A percentile compares a stretch with the other conserved stretches of the same genome.
phyloP scores from a whole-genome alignment of 2,888 invertebrate species.

The Hypena proboscidalis region DNA sequence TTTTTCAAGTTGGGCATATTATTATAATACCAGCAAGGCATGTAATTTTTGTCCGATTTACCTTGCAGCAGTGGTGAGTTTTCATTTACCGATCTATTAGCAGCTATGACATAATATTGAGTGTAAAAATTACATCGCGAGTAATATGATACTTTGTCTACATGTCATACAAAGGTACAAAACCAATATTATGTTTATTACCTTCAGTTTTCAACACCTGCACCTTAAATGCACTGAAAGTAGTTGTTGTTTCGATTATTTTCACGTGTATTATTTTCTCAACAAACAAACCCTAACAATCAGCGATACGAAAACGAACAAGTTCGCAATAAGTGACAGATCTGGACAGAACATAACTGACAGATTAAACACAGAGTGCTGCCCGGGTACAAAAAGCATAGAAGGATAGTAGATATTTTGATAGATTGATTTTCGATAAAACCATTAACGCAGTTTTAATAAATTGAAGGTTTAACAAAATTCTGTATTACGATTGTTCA shows the following conservation, averaged over 20 bases:
- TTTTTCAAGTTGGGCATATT: too few relatives aligned
- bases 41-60: constrained; percentile 15
- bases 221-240: constrained; percentile 16
- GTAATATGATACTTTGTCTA: constrained; percentile 75
- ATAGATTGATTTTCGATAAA: too few relatives aligned
- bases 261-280: constrained; percentile 37
- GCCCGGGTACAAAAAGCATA: too few relatives aligned
- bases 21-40: background rate
- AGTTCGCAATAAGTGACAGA: too few relatives aligned
- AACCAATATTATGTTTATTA: constrained; percentile 34
- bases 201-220: constrained; percentile 28
- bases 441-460: too few relatives aligned
- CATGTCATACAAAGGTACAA: constrained; percentile 5
- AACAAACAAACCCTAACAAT: constrained; percentile 32
- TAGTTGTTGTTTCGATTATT: constrained; percentile 6
- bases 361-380: too few relatives aligned
- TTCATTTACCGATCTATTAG: constrained; percentile 62
- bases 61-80: constrained; percentile 13
- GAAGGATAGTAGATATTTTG: too few relatives aligned
- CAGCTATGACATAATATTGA: constrained; percentile 81
- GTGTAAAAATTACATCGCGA: constrained; percentile 71
- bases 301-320: background rate
- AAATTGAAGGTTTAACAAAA: too few relatives aligned
- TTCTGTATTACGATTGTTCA: too few relatives aligned
- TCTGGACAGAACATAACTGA: background rate